Percentiles rank a stretch among this genome's conserved stretches.
Evolutionary conservation across 2,797 vertebrate genomes (phyloP).

Genomic region (Paratrypauchen microcephalus): DNA sequence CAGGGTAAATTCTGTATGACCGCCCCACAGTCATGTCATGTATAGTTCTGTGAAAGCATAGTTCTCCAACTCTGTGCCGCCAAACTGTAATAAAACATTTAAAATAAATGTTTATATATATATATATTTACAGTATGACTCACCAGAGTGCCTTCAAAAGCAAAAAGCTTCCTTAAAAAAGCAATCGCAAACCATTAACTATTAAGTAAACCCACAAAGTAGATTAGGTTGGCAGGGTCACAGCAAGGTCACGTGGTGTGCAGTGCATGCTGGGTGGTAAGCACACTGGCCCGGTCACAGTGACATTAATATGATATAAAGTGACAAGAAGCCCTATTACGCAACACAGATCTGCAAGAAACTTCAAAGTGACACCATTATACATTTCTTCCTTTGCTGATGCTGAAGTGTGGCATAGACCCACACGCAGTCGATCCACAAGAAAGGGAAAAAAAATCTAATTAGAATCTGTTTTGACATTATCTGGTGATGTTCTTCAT

Average conservation of each 20-base stretch:
- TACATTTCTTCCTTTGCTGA: slow-evolving; percentile 21
- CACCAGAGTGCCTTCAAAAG: slow-evolving; percentile 6
- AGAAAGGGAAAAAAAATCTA: slow-evolving; percentile 37
- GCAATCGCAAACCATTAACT: background rate
- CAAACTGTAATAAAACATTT: background rate
- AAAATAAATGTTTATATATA: background rate
- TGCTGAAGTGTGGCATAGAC: slow-evolving; percentile 6
- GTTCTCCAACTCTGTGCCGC: background rate
- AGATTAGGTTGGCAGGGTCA: slow-evolving; percentile 6
- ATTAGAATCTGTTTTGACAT: slow-evolving; percentile 61
- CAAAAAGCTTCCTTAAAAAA: slow-evolving; percentile 21
- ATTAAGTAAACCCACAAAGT: background rate
- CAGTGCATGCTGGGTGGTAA: slow-evolving; percentile 14
- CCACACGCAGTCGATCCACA: slow-evolving; percentile 24
- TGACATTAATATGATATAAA: slow-evolving; percentile 38
- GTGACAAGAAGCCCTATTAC: slow-evolving; percentile 35
- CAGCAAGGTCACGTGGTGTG: slow-evolving; percentile 8
- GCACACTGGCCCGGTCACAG: slow-evolving; percentile 33
- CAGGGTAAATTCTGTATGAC: background rate
- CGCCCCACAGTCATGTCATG: background rate
- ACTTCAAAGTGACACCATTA: slow-evolving; percentile 42
- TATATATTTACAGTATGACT: slow-evolving; percentile 3
- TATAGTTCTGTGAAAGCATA: background rate
- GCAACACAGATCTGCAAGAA: slow-evolving; percentile 30
- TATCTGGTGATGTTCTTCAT: slow-evolving; percentile 52